Evolutionary conservation across 2,797 vertebrate species (phyloP).

Genomic region (Hyperoplus immaculatus): DNA sequence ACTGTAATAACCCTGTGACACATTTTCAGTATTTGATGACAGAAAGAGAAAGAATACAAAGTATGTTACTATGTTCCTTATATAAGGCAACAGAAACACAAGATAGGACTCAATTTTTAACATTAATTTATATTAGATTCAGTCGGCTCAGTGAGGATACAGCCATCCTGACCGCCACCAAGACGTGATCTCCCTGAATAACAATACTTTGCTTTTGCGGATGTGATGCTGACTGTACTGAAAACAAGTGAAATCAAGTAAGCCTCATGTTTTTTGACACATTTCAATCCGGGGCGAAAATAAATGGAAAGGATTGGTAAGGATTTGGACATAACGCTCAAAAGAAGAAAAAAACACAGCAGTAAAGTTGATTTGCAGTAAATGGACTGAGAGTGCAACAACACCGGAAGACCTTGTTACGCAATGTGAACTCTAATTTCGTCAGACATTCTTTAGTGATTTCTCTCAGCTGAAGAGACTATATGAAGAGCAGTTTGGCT

Average conservation of each 20-base stretch:
- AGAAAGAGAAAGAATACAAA: no score
- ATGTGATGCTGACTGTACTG: background rate
- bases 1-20: background rate
- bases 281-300: background rate
- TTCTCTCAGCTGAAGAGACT: conserved; percentile 25
- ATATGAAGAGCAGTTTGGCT: conserved; percentile 41
- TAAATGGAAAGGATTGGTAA: background rate
- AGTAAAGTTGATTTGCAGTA: conserved; percentile 3
- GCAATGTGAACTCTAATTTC: conserved; percentile 26
- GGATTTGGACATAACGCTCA: background rate
- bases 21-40: no score
- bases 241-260: background rate
- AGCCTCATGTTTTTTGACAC: background rate
- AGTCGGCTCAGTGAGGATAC: no score
- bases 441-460: conserved; percentile 17
- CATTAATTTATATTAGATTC: no score
- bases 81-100: no score
- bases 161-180: no score
- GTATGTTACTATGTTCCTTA: no score
- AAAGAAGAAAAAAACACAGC: conserved; percentile 10
- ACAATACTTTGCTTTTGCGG: background rate
- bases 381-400: conserved; percentile 17
- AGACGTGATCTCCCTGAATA: background rate
- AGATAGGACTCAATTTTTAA: no score
- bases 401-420: background rate